Percentiles rank a stretch among this genome's conserved stretches.
These are phyloP conservation scores for Choloepus hoffmanni DNA, from an alignment of 2,113 vertebrate species.

Conservation along the genomic window DNA sequence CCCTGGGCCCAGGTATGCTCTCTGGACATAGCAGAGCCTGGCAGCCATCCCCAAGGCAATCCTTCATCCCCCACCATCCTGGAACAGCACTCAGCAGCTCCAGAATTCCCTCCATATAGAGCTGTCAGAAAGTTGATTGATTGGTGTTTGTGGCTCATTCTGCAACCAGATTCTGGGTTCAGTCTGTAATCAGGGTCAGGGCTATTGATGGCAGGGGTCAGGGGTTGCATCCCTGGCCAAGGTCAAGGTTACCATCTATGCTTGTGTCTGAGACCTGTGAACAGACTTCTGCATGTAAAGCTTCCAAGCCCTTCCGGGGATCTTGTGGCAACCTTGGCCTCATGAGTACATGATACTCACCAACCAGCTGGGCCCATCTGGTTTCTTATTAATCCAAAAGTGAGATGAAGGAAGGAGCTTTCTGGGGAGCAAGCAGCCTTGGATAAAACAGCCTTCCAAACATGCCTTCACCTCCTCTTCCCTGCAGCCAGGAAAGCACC, in stretches of 20 bases:
- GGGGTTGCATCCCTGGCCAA: background rate
- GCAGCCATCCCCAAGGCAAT: background rate
- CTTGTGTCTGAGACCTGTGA: constrained; percentile 21
- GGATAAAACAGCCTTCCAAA: background rate
- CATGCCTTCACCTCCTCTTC: background rate
- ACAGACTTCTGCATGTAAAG: constrained; percentile 36
- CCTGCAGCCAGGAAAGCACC: background rate
- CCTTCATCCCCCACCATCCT: background rate
- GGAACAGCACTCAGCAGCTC: background rate
- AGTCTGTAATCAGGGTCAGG: constrained; percentile 5
- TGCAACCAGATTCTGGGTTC: constrained; percentile 4
- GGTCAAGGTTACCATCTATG: constrained; percentile 42
- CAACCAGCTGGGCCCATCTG: constrained; percentile 75
- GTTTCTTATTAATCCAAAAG: constrained; percentile 50
- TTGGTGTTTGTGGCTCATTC: constrained; percentile 30
- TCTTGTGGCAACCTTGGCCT: constrained; percentile 66
- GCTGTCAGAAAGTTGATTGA: constrained; percentile 56
- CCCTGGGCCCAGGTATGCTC: background rate
- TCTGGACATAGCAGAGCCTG: background rate
- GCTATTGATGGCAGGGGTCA: background rate
- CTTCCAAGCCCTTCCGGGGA: constrained; percentile 39
- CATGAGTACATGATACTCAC: background rate
- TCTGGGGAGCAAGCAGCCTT: background rate
- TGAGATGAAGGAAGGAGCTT: background rate
- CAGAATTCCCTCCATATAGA: background rate